A percentile compares a stretch with the other conserved stretches of the same genome.
These are phyloP conservation scores for Dimorphilus gyrociliatus DNA, from an alignment of 2,888 invertebrate genomes.

Conservation along the genomic window DNA sequence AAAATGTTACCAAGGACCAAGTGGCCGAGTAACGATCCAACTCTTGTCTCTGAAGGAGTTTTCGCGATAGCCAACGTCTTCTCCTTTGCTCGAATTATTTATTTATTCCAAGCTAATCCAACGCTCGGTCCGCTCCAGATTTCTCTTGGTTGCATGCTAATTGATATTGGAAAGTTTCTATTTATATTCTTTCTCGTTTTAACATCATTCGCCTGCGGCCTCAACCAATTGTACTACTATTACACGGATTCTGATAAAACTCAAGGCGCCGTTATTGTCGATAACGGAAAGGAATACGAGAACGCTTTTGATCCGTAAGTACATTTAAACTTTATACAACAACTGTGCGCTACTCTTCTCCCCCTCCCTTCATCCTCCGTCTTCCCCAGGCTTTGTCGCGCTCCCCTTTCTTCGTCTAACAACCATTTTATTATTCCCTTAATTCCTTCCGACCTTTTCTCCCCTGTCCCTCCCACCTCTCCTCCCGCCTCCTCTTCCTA, in stretches of 20 bases:
- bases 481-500: too few relatives aligned
- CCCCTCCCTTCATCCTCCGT: too few relatives aligned
- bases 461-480: too few relatives aligned
- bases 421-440: too few relatives aligned
- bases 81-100: constrained; percentile 44
- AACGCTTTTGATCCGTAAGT: constrained; percentile 16
- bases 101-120: constrained; percentile 44
- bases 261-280: too few relatives aligned
- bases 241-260: constrained; percentile 31
- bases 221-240: constrained; percentile 55
- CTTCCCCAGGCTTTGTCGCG: too few relatives aligned
- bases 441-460: too few relatives aligned
- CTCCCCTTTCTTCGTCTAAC: too few relatives aligned
- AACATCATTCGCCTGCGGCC: constrained; percentile 42
- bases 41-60: constrained; percentile 42
- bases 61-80: constrained; percentile 45
- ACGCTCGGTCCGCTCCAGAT: constrained; percentile 44
- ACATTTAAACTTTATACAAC: too few relatives aligned
- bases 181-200: constrained; percentile 42
- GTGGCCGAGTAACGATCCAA: constrained; percentile 43
- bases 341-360: too few relatives aligned
- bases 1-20: constrained; percentile 30
- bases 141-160: constrained; percentile 43
- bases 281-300: constrained; percentile 7
- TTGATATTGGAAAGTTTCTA: constrained; percentile 44